Base-by-base conservation (phyloP, 2,888 invertebrate genomes). In the Scrobipalpa costella region DNA sequence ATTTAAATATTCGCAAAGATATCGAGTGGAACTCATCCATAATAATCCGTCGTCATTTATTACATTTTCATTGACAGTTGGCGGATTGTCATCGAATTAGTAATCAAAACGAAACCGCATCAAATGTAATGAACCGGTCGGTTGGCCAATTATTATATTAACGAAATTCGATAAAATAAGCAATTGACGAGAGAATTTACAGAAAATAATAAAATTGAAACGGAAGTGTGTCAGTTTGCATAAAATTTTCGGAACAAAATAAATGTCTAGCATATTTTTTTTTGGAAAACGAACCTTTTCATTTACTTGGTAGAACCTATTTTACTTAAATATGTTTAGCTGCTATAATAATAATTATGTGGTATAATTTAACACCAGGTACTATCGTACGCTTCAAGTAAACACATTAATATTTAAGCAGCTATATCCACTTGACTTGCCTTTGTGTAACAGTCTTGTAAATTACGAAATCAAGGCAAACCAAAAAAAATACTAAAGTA, bases 361-460 rank as follows among this genome's bases (percentile, higher is more conserved):
- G 5, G 2, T 15, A 49, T 5, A 49, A 17, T 49, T 8, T 7
- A 15, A 21, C 49, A 49, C 15, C 49, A 21, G 21, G 1, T 19
- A 21, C 52, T 9, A 3, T 33, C 52, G 52, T 27, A 8, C 27
- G 13, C 13, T 13, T 8, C 57, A 11, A 55, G 70, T 69, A 66
- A 72, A 72, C 67, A 72, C 71, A 73, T 78, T 66, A 75, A 77
- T 77, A 75, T 73, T 77, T 74, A 75, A 78, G 70, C 66, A 75
- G 72, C 69, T 67, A 64, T 72, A 71, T 69, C 66, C 68, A 68
- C 67, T 74, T 75, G 70, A 27, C 74, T 74, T 68, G 64, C 68
- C 70, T 74, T 71, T 72, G 72, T 27, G 27, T 5, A 27, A 27
- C 27, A 27, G 27, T 27, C 27, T 27, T 27, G 27, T 27, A 27